Percentiles rank a stretch among this genome's conserved stretches.
Conservation (phyloP, 2,113 vertebrate species). For the Trematocara zebra region DNA sequence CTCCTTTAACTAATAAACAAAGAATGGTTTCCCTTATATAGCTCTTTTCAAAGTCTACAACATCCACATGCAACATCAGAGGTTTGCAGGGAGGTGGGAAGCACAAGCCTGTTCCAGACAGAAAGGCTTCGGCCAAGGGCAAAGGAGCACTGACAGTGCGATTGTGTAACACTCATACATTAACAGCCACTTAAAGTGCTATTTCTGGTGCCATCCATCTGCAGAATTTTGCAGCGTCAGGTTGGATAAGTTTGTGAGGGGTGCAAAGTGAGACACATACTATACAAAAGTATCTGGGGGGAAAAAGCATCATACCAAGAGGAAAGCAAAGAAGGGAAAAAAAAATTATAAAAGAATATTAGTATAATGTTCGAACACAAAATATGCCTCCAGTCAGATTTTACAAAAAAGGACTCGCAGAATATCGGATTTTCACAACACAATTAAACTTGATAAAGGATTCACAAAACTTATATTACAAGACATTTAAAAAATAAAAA, state of each 20-base stretch:
- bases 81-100: slow-evolving; percentile 5
- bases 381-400: neutral
- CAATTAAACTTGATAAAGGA: neutral
- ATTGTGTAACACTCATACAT: slow-evolving; percentile 42
- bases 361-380: neutral
- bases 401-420: neutral
- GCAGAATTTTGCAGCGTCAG: slow-evolving; percentile 20
- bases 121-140: slow-evolving; percentile 41
- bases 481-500: neutral
- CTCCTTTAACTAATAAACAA: slow-evolving; percentile 69
- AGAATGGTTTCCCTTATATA: slow-evolving; percentile 72
- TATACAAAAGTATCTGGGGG: neutral
- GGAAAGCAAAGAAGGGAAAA: neutral
- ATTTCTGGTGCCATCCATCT: slow-evolving; percentile 35
- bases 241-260: neutral
- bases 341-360: neutral
- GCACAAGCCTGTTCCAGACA: neutral
- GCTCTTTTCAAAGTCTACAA: slow-evolving; percentile 40
- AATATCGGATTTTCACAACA: neutral
- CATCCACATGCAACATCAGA: slow-evolving; percentile 27
- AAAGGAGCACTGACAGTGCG: neutral
- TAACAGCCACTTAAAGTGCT: slow-evolving; percentile 53
- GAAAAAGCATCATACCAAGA: neutral
- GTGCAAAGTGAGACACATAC: neutral
- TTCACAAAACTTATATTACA: neutral